These are phyloP conservation scores for Chaenogobius annularis DNA, from an alignment of 2,113 vertebrate genomes.

Conservation along the genomic window DNA sequence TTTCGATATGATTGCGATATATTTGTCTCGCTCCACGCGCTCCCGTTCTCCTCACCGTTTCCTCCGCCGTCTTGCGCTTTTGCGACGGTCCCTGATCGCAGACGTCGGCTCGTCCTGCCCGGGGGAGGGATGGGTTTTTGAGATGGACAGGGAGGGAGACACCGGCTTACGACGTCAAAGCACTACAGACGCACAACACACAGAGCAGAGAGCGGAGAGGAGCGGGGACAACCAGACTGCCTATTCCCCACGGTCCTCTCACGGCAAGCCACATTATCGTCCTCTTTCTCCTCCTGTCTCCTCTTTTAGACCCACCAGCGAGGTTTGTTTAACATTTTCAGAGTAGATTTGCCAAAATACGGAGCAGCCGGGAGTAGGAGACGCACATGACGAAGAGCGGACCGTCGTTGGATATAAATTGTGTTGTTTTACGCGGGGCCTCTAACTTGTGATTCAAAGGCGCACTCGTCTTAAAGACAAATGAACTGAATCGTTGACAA, in stretches of 20 bases:
- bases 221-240: constrained; percentile 64
- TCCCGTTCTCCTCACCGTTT: neutral
- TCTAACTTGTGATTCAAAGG: constrained; percentile 60
- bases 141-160: constrained; percentile 81
- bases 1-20: too few species aligned
- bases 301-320: constrained; percentile 30
- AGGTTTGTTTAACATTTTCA: constrained; percentile 46
- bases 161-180: constrained; percentile 83
- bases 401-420: constrained; percentile 64
- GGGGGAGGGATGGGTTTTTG: constrained; percentile 72
- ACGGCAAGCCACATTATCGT: constrained; percentile 53
- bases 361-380: constrained; percentile 40
- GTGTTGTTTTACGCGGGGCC: constrained; percentile 54
- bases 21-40: neutral
- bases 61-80: constrained; percentile 39
- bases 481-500: constrained; percentile 59
- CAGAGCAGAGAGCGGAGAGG: constrained; percentile 28
- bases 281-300: constrained; percentile 22
- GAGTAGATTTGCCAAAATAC: constrained; percentile 18
- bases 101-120: constrained; percentile 73
- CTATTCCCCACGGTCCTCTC: constrained; percentile 60
- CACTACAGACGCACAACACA: constrained; percentile 66
- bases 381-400: constrained; percentile 69
- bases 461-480: constrained; percentile 36
- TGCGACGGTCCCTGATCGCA: constrained; percentile 66